Percentiles rank a stretch among this genome's conserved stretches.
These are phyloP conservation scores for Sorex araneus DNA, from an alignment of 2,113 vertebrate species.

Conservation along the genomic window DNA sequence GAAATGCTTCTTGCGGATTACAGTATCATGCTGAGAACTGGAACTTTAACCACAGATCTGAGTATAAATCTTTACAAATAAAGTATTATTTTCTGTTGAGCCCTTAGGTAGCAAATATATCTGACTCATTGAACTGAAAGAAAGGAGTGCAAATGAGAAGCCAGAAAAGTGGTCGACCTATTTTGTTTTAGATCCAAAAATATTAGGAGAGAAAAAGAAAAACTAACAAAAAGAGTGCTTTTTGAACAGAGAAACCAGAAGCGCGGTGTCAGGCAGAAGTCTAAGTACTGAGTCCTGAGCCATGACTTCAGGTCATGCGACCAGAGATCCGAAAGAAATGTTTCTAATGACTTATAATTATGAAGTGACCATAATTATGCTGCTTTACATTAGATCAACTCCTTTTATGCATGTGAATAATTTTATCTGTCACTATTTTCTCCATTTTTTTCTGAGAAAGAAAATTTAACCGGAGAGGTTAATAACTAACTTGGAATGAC, in stretches of 20 bases:
- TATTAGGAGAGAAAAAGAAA: not conserved
- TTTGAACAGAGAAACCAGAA: not conserved
- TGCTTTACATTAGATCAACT: not conserved
- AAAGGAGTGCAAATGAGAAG: conserved; percentile 4
- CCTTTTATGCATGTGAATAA: not conserved
- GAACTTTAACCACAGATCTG: not conserved
- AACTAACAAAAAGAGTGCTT: not conserved
- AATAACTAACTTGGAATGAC: not conserved
- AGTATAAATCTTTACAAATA: conserved; percentile 41
- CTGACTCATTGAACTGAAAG: conserved; percentile 19
- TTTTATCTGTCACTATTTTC: not conserved
- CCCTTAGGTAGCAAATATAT: not conserved
- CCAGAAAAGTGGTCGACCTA: not conserved
- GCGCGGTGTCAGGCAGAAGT: not conserved
- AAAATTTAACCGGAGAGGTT: not conserved
- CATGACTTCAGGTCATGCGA: rapidly evolving
- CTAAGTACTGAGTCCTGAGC: not conserved
- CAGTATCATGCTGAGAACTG: conserved; percentile 1
- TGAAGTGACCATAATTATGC: not conserved
- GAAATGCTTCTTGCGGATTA: not conserved
- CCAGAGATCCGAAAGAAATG: not conserved
- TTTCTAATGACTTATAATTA: not conserved
- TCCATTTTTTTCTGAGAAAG: conserved; percentile 1
- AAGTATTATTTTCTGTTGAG: not conserved
- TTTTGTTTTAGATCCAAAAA: too few relatives aligned